Conservation (phyloP, 1,140 invertebrate genomes). For the Cephus cinctus region DNA sequence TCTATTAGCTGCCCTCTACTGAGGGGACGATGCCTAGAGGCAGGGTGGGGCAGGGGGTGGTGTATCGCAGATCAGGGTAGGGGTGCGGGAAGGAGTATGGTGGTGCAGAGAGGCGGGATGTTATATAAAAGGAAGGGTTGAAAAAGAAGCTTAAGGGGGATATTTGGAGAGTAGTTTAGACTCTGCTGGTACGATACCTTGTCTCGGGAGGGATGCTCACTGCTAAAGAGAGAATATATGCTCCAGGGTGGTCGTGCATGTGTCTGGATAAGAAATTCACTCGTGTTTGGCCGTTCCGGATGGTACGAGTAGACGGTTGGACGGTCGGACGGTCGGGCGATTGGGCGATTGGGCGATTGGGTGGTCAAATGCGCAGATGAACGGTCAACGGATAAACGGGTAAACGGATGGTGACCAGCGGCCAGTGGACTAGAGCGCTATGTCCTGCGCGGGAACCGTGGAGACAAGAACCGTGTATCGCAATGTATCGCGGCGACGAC, state of each 20-base stretch:
- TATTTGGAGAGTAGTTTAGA: no score
- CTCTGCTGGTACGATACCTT: no score
- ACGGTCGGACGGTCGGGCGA: no score
- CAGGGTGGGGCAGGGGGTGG: slow-evolving; percentile 15
- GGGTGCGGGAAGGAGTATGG: slow-evolving; percentile 11
- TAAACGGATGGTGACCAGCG: slow-evolving; percentile 32
- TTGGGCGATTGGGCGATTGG: no score
- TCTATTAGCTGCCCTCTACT: no score
- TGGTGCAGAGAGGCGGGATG: neutral
- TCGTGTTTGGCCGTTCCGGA: no score
- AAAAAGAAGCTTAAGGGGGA: slow-evolving; percentile 4
- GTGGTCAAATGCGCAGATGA: no score
- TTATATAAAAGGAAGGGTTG: slow-evolving; percentile 11
- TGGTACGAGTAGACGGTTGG: no score
- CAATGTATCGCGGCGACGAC: slow-evolving; percentile 50
- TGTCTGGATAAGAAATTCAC: no score
- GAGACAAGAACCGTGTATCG: slow-evolving; percentile 51
- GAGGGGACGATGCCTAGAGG: neutral
- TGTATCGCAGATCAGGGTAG: neutral
- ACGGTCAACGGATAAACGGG: slow-evolving; percentile 10
- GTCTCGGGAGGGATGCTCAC: no score
- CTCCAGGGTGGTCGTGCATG: no score
- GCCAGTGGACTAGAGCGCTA: slow-evolving; percentile 41
- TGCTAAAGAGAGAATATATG: no score
- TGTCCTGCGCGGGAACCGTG: slow-evolving; percentile 45